Evolutionary conservation across 2,888 invertebrate genomes (phyloP).

Genomic region (Lasioglossum lativentre): DNA sequence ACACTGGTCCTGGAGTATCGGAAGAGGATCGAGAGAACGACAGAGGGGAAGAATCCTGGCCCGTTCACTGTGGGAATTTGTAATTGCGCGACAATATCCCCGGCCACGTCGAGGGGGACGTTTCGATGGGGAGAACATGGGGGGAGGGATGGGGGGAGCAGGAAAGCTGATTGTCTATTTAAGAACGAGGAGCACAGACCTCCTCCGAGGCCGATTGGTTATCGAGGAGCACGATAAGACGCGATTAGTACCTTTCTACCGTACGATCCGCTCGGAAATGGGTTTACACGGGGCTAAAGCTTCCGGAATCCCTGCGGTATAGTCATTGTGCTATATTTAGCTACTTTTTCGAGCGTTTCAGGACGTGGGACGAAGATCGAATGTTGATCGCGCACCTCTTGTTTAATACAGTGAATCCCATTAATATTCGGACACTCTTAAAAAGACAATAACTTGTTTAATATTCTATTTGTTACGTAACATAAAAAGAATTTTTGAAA

Average conservation of each 20-base stretch:
- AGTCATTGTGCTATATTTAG: background rate
- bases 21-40: slow-evolving; percentile 25
- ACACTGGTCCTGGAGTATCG: slow-evolving; percentile 10
- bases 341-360: background rate
- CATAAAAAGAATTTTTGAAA: no score
- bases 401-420: no score
- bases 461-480: no score
- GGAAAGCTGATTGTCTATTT: slow-evolving; percentile 39
- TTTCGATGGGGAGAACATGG: background rate
- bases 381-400: background rate
- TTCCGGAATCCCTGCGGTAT: background rate
- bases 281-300: background rate
- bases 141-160: background rate
- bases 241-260: background rate
- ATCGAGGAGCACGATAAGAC: background rate
- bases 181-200: background rate
- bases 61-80: slow-evolving; percentile 79
- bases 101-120: slow-evolving; percentile 33
- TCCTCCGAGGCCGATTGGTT: background rate
- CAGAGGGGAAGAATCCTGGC: slow-evolving; percentile 39
- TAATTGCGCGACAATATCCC: slow-evolving; percentile 74
- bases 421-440: no score
- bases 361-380: background rate
- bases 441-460: no score
- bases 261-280: slow-evolving; percentile 1